A percentile compares a stretch with the other conserved stretches of the same genome.
These are phyloP conservation scores for Stigmatopora argus DNA, from an alignment of 2,113 vertebrate genomes.

Conservation along the genomic window DNA sequence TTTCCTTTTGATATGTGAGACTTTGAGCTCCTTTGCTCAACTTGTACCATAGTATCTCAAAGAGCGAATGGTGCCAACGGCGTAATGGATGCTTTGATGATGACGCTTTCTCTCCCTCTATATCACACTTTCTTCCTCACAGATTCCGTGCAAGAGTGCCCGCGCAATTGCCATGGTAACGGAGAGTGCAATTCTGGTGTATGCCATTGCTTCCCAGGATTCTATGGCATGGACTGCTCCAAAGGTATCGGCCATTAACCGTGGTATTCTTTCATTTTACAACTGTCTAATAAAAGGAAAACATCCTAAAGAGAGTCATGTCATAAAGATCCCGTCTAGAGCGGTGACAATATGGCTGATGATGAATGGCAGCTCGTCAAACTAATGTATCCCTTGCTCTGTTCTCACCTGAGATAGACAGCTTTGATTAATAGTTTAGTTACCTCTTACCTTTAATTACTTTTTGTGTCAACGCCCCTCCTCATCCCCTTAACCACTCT, in stretches of 20 bases:
- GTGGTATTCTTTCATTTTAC: conserved; percentile 16
- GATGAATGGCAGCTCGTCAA: conserved; percentile 66
- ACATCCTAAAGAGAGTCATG: conserved; percentile 5
- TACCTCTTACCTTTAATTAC: conserved; percentile 70
- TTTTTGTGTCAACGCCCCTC: conserved; percentile 66
- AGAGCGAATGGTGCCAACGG: conserved; percentile 42
- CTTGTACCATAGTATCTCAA: conserved; percentile 31
- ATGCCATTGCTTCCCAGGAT: conserved; percentile 97
- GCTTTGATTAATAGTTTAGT: conserved; percentile 74
- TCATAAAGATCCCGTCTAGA: conserved; percentile 33
- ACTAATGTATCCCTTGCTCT: conserved; percentile 55
- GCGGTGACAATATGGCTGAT: conserved; percentile 60
- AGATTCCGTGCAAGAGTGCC: conserved; percentile 98
- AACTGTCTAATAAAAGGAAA: conserved; percentile 35
- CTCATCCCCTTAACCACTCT: conserved; percentile 54
- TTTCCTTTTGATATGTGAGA: conserved; percentile 34
- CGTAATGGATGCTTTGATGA: conserved; percentile 60
- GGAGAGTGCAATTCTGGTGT: conserved; percentile 95
- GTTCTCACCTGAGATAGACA: conserved; percentile 66
- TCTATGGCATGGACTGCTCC: conserved; percentile 94
- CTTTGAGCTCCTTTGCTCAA: conserved; percentile 14
- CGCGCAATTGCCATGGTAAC: conserved; percentile 94
- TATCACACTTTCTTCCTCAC: conserved; percentile 55
- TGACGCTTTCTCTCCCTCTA: conserved; percentile 15
- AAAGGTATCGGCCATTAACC: conserved; percentile 81